phyloP scores from a whole-genome alignment of 2,797 vertebrate species.

The Hippopotamyrus pictus region DNA sequence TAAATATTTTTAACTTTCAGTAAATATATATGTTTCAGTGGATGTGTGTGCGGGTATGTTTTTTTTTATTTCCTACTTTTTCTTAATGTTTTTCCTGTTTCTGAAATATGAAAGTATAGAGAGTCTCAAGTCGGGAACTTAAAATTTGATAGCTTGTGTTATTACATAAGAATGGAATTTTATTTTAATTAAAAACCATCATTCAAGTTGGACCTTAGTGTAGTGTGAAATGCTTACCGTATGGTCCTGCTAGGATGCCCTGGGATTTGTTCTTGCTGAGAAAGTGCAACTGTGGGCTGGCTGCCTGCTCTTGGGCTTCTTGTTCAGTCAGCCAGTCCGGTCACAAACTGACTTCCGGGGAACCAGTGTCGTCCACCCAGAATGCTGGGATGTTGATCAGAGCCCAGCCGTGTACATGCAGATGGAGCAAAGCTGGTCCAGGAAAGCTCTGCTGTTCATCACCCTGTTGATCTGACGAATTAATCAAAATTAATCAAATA shows the following conservation, averaged over 20 bases:
- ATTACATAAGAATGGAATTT: not conserved
- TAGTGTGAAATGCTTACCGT: not conserved
- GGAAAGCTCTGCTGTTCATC: not conserved
- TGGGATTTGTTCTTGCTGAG: not conserved
- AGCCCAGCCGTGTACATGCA: not conserved
- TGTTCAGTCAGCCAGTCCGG: not conserved
- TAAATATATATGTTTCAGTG: not conserved
- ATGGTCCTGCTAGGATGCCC: not conserved
- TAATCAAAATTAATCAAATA: not conserved
- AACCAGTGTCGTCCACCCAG: not conserved
- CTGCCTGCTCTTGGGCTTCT: not conserved
- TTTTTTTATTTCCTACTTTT: not conserved
- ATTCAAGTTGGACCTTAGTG: not conserved
- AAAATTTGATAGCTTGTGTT: not conserved
- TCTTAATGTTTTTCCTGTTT: not conserved
- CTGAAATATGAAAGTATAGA: not conserved
- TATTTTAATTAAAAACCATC: not conserved
- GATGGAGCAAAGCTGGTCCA: not conserved
- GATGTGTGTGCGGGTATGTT: not conserved
- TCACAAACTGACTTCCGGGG: not conserved
- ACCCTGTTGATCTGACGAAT: not conserved
- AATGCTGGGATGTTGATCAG: not conserved
- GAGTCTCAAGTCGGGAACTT: not conserved
- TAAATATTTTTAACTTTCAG: not conserved
- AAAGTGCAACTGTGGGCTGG: not conserved